phyloP scores from a whole-genome alignment of 2,888 invertebrate species.

The Euplexia lucipara region DNA sequence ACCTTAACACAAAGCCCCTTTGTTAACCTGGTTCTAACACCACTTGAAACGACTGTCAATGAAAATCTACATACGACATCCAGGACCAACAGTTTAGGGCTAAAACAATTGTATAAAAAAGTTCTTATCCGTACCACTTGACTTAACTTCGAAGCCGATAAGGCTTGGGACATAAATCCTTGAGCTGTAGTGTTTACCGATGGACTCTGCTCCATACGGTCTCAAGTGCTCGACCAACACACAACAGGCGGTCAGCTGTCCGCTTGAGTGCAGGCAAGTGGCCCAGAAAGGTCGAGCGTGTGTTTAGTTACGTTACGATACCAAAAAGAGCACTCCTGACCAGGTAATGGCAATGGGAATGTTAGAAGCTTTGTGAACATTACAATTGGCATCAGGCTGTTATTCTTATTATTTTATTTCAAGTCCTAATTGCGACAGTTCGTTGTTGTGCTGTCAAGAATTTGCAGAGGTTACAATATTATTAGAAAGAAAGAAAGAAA shows the following conservation, averaged over 20 bases:
- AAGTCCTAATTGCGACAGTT: too few relatives aligned
- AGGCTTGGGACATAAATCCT: background rate
- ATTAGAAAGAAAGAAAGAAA: too few relatives aligned
- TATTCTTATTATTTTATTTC: background rate
- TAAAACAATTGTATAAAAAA: background rate
- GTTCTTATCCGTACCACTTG: background rate
- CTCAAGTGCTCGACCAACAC: constrained; percentile 37
- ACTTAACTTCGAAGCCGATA: background rate
- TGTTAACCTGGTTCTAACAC: too few relatives aligned
- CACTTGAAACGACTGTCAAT: too few relatives aligned
- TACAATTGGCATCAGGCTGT: background rate
- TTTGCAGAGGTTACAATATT: too few relatives aligned
- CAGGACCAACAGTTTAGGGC: too few relatives aligned
- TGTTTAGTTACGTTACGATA: constrained; percentile 1
- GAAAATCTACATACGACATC: too few relatives aligned
- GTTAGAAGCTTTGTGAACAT: background rate
- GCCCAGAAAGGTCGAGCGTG: constrained; percentile 6
- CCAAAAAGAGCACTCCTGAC: background rate
- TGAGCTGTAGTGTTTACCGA: constrained; percentile 28
- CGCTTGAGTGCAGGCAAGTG: constrained; percentile 16
- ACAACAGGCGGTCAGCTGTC: constrained; percentile 30
- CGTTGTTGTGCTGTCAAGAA: too few relatives aligned
- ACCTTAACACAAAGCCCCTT: too few relatives aligned
- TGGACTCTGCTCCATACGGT: constrained; percentile 17
- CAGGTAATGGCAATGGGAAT: background rate